phyloP scores from a whole-genome alignment of 2,797 vertebrate genomes.

The Xerus rutilus region DNA sequence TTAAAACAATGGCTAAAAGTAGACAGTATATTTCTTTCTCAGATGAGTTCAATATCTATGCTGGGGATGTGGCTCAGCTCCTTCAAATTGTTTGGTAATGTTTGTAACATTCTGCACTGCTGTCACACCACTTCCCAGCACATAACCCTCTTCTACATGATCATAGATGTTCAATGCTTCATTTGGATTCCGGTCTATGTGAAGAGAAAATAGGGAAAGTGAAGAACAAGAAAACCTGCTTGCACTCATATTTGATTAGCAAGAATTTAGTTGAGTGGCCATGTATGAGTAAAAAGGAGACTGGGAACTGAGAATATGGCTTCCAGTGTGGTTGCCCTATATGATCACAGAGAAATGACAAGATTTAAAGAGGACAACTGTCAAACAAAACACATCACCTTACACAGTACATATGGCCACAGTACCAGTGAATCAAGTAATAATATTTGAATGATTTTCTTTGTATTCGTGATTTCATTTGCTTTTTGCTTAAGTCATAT shows the following conservation, averaged over 20 bases:
- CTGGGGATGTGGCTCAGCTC: neutral
- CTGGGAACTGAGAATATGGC: neutral
- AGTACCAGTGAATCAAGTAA: neutral
- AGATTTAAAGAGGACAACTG: neutral
- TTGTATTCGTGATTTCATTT: slow-evolving; percentile 28
- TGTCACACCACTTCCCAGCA: neutral
- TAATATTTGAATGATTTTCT: slow-evolving; percentile 35
- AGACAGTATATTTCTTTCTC: neutral
- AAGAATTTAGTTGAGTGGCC: neutral
- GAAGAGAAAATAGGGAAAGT: neutral
- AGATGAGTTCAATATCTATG: neutral
- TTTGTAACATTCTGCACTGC: neutral
- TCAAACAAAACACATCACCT: slow-evolving; percentile 9
- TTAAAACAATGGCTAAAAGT: neutral
- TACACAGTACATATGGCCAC: neutral
- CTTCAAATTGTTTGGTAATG: neutral
- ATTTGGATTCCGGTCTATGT: neutral
- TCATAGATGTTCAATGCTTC: neutral
- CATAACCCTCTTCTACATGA: neutral
- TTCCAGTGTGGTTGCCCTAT: neutral
- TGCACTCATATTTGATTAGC: neutral
- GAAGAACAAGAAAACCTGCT: neutral
- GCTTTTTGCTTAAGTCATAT: slow-evolving; percentile 1
- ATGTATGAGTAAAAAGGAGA: neutral
- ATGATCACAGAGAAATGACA: neutral